phyloP scores from a whole-genome alignment of 92 coral and sea anemone species.

The Porites divaricata region DNA sequence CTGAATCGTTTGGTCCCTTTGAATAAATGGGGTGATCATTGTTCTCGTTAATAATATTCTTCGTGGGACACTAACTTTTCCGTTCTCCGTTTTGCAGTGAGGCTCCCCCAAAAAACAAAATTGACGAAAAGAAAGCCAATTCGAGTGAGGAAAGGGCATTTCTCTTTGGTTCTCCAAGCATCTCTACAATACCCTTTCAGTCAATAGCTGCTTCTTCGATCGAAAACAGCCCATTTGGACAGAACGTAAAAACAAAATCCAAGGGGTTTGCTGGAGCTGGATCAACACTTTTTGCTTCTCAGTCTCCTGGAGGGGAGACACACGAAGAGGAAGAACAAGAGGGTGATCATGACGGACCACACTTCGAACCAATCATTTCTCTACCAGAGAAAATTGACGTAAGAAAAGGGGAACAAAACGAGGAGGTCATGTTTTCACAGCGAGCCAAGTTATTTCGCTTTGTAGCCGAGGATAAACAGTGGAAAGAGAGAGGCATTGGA shows the following conservation, averaged over 20 bases:
- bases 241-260: conserved; percentile 45
- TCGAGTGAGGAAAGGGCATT: conserved; percentile 24
- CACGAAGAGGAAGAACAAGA: conserved; percentile 37
- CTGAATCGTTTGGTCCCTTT: no score
- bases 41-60: no score
- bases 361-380: conserved; percentile 82
- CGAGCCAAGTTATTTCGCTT: conserved; percentile 79
- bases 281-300: conserved; percentile 54
- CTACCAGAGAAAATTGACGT: conserved; percentile 76
- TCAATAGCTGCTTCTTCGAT: conserved; percentile 58
- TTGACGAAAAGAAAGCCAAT: background rate
- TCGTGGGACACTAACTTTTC: background rate
- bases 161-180: conserved; percentile 77
- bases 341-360: conserved; percentile 66
- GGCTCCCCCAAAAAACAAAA: background rate
- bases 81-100: background rate
- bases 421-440: conserved; percentile 70
- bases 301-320: conserved; percentile 20
- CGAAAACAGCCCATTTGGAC: conserved; percentile 39
- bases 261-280: conserved; percentile 72
- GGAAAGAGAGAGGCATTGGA: conserved; percentile 99
- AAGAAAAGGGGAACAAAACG: conserved; percentile 82
- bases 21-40: no score
- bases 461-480: conserved; percentile 72
- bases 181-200: conserved; percentile 77